Evolutionary conservation across 2,113 vertebrate genomes (phyloP).

Genomic region (rat (Rattus norvegicus)): DNA sequence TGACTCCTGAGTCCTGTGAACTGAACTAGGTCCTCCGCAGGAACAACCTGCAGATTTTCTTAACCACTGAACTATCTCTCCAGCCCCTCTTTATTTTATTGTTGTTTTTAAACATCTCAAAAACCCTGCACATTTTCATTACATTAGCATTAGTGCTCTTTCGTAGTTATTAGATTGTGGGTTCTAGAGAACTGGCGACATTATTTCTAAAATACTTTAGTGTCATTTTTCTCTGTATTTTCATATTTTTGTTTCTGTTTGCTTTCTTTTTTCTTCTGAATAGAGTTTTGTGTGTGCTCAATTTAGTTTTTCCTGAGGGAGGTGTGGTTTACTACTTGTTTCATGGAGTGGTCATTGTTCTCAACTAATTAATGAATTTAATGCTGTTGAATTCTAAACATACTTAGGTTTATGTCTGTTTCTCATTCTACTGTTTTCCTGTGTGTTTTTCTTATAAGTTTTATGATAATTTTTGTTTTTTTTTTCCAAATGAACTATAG

Average conservation of each 20-base stretch:
- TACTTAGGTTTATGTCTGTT: neutral
- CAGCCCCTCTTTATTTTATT: no score
- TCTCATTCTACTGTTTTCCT: neutral
- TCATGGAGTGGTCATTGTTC: neutral
- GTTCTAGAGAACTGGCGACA: neutral
- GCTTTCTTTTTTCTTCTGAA: neutral
- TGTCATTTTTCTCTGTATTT: neutral
- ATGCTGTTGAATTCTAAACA: neutral
- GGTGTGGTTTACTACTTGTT: neutral
- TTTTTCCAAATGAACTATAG: neutral
- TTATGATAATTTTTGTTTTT: neutral
- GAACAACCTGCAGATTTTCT: no score
- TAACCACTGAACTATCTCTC: neutral
- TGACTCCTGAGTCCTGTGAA: neutral
- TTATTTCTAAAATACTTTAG: neutral
- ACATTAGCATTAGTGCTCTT: neutral
- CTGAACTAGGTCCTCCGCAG: neutral
- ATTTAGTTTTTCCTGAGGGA: neutral
- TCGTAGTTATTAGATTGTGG: neutral
- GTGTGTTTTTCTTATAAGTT: neutral
- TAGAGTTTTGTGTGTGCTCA: neutral
- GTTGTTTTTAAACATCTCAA: neutral
- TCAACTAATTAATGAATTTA: neutral
- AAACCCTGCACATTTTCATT: neutral
- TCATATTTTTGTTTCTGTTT: neutral